Conservation (phyloP, 2,797 vertebrate genomes). For the Aplochiton taeniatus region DNA sequence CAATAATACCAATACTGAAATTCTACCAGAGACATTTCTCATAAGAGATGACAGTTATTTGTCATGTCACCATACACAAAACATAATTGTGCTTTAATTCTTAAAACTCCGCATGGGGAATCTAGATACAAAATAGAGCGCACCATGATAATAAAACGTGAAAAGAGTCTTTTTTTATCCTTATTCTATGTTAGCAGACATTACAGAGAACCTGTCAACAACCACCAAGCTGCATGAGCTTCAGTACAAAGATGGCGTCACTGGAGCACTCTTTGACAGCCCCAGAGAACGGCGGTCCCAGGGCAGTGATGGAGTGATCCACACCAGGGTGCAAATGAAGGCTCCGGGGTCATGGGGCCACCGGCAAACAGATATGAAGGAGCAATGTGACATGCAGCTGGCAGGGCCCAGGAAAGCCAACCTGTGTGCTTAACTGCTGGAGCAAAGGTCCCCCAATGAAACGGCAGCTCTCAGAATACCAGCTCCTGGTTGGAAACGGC, state of each 20-base stretch:
- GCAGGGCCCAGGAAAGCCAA: constrained; percentile 31
- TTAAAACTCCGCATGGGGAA: too few species aligned
- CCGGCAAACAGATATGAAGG: constrained; percentile 74
- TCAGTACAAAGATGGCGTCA: constrained; percentile 46
- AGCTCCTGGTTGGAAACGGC: constrained; percentile 32
- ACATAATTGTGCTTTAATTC: too few species aligned
- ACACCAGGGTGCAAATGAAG: constrained; percentile 81
- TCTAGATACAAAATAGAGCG: too few species aligned
- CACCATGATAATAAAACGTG: too few species aligned
- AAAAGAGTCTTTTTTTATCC: too few species aligned
- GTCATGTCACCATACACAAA: too few species aligned
- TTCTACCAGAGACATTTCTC: too few species aligned
- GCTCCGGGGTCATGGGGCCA: constrained; percentile 68
- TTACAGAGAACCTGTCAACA: too few species aligned
- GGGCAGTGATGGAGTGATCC: constrained; percentile 73
- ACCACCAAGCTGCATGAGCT: too few species aligned
- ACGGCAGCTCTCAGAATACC: constrained; percentile 21
- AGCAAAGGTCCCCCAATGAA: constrained; percentile 53
- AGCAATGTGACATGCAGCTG: constrained; percentile 75
- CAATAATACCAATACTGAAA: too few species aligned
- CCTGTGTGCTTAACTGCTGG: constrained; percentile 6
- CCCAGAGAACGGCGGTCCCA: constrained; percentile 34
- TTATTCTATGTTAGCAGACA: too few species aligned
- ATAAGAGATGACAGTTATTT: too few species aligned
- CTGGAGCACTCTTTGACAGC: constrained; percentile 55